Percentiles rank a stretch among this genome's conserved stretches.
Evolutionary conservation across 2,113 vertebrate genomes (phyloP).

Genomic region (Uria lomvia): DNA sequence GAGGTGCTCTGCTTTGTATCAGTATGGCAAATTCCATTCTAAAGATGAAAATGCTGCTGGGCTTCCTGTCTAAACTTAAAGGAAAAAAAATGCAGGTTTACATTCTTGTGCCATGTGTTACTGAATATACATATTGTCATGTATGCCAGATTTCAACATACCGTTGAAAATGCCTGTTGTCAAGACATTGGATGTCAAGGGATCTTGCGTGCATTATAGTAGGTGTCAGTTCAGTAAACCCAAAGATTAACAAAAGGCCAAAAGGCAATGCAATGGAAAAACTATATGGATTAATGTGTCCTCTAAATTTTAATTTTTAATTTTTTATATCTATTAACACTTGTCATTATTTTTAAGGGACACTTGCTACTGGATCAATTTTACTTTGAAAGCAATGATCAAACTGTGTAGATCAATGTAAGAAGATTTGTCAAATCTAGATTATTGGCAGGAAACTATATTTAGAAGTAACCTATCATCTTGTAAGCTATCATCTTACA

Average conservation of each 20-base stretch:
- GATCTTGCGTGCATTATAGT: background rate
- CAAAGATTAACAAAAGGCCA: background rate
- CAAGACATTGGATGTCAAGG: background rate
- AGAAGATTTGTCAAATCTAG: background rate
- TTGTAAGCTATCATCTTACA: background rate
- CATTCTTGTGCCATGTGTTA: background rate
- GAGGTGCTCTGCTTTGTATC: background rate
- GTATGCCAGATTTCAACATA: background rate
- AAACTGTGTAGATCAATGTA: background rate
- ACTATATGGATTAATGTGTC: background rate
- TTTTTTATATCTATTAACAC: background rate
- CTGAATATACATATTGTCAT: background rate
- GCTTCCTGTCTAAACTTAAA: background rate
- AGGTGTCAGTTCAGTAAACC: background rate
- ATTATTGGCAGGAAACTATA: background rate
- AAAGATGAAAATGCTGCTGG: background rate
- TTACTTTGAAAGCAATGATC: background rate
- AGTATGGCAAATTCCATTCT: background rate
- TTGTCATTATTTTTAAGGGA: background rate
- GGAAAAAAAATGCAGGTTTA: background rate
- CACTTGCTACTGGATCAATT: background rate
- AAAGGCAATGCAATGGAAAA: background rate
- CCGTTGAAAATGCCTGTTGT: background rate
- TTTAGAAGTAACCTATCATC: background rate
- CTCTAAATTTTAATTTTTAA: background rate